phyloP scores from a whole-genome alignment of 2,797 vertebrate species.

The Coregonus suidteri region DNA sequence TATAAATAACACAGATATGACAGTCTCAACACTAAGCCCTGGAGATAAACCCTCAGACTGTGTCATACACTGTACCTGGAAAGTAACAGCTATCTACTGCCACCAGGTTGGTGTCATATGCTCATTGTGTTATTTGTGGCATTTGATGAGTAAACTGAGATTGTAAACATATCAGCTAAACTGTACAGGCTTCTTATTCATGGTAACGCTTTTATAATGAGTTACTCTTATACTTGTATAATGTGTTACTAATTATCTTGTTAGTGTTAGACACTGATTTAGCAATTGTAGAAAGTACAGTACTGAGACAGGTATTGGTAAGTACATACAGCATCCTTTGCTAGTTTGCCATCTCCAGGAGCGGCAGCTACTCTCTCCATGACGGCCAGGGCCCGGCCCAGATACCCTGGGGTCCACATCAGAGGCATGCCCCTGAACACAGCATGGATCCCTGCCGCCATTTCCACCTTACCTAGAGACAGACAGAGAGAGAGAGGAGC shows the following conservation, averaged over 20 bases:
- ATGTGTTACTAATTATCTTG: neutral
- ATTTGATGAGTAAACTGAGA: neutral
- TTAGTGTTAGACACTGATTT: too few relatives aligned
- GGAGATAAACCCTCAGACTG: constrained; percentile 24
- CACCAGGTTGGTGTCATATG: neutral
- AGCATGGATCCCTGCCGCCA: constrained; percentile 82
- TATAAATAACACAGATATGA: constrained; percentile 36
- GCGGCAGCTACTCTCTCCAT: constrained; percentile 81
- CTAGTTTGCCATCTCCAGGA: constrained; percentile 77
- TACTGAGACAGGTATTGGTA: neutral
- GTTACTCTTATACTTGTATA: neutral
- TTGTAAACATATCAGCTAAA: neutral
- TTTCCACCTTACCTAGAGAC: constrained; percentile 87
- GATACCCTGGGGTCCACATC: constrained; percentile 87
- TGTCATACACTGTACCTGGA: constrained; percentile 36
- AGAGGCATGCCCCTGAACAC: constrained; percentile 90
- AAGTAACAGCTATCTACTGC: constrained; percentile 40
- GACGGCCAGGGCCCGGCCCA: constrained; percentile 83
- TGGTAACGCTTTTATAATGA: neutral
- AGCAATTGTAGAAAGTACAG: too few relatives aligned
- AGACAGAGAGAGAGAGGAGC: neutral
- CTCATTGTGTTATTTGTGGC: neutral
- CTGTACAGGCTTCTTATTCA: neutral
- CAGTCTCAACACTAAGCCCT: constrained; percentile 27
- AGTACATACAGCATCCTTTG: constrained; percentile 82